phyloP scores from a whole-genome alignment of 2,888 invertebrate genomes.

The Fabriciana adippe region DNA sequence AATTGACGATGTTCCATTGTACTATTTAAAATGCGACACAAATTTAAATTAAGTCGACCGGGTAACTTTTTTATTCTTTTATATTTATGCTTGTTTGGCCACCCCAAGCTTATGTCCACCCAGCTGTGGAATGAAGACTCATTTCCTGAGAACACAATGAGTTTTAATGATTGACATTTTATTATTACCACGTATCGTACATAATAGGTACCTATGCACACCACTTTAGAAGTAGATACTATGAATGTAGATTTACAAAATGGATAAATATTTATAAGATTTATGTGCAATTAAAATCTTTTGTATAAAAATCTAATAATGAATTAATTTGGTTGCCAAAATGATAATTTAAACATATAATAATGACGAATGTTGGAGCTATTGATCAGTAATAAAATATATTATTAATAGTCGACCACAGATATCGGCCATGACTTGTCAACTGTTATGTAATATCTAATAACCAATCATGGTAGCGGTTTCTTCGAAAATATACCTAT shows the following conservation, averaged over 20 bases:
- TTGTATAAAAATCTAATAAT: too few species aligned
- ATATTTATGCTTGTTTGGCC: slow-evolving; percentile 48
- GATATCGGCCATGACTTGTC: slow-evolving; percentile 9
- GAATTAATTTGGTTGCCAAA: too few species aligned
- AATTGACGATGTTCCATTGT: slow-evolving; percentile 6
- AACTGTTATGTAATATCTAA: slow-evolving; percentile 9
- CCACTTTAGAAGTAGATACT: too few species aligned
- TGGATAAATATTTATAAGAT: too few species aligned
- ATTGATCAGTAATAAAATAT: not conserved
- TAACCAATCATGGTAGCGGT: not conserved
- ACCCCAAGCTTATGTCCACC: slow-evolving; percentile 58
- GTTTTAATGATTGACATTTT: slow-evolving; percentile 45
- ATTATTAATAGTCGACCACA: slow-evolving; percentile 5
- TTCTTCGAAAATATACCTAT: not conserved
- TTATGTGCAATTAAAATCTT: too few species aligned
- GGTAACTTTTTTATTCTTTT: slow-evolving; percentile 38
- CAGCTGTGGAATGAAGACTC: slow-evolving; percentile 69
- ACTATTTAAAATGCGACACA: slow-evolving; percentile 7
- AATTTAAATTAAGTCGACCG: slow-evolving; percentile 32
- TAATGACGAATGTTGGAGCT: too few species aligned
- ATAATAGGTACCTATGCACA: not conserved
- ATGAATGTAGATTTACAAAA: too few species aligned
- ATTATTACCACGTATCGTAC: slow-evolving; percentile 17
- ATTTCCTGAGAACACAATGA: slow-evolving; percentile 76
- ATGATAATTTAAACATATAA: too few species aligned